A percentile compares a stretch with the other conserved stretches of the same genome.
Conservation (phyloP, 2,113 vertebrate genomes). For the Cryptomyrus ogoouensis region DNA sequence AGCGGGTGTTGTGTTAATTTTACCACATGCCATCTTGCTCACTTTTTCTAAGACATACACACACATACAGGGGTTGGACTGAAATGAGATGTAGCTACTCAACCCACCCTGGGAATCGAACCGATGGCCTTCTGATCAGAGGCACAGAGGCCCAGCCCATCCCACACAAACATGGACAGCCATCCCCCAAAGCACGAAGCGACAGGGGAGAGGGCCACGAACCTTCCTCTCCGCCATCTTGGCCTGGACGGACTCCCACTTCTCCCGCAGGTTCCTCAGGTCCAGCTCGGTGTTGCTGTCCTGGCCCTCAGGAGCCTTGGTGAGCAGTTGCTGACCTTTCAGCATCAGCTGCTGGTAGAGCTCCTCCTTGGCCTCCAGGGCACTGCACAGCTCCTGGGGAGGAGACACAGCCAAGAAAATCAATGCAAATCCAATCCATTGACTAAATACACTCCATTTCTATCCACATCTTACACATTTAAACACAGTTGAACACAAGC, state of each 20-base stretch:
- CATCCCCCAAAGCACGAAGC: background rate
- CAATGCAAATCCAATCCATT: background rate
- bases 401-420: conserved; percentile 6
- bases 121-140: background rate
- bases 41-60: background rate
- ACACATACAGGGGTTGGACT: background rate
- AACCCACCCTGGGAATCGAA: background rate
- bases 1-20: background rate
- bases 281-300: conserved; percentile 88
- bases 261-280: conserved; percentile 84
- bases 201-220: conserved; percentile 6
- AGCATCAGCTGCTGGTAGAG: conserved; percentile 71
- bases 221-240: conserved; percentile 90
- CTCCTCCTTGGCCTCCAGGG: conserved; percentile 82
- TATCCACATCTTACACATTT: no score
- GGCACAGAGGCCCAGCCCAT: background rate
- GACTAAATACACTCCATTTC: background rate
- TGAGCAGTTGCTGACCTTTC: conserved; percentile 80
- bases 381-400: conserved; percentile 81
- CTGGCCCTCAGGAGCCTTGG: conserved; percentile 66
- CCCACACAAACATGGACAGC: background rate
- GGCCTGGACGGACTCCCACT: conserved; percentile 83
- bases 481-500: background rate
- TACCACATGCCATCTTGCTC: background rate
- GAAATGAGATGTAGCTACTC: background rate